Conservation (phyloP, 2,113 vertebrate species). For the Gopherus flavomarginatus region DNA sequence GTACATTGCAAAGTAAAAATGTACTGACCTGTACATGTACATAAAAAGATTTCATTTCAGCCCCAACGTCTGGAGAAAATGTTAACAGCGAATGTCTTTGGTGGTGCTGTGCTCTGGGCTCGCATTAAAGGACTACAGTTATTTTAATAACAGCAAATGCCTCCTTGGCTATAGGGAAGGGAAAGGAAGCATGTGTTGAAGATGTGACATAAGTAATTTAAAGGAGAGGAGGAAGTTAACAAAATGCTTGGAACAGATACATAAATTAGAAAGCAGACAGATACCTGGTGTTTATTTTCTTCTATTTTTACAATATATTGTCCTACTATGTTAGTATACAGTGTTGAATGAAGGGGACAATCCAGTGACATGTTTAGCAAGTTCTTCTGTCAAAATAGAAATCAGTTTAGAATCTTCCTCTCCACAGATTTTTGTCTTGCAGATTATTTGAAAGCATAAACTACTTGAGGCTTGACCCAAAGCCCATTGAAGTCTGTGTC, state of each 20-base stretch:
- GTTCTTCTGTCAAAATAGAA: constrained; percentile 47
- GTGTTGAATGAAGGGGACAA: constrained; percentile 17
- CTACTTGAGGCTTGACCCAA: constrained; percentile 57
- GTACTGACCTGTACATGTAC: background rate
- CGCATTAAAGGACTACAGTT: background rate
- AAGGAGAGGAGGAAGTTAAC: background rate
- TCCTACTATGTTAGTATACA: constrained; percentile 12
- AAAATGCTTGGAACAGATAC: background rate
- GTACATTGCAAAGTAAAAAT: background rate
- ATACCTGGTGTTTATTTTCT: background rate
- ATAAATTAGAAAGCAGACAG: constrained; percentile 16
- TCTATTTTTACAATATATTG: constrained; percentile 33
- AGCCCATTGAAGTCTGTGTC: constrained; percentile 50
- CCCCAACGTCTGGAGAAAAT: background rate
- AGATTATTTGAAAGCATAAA: constrained; percentile 53
- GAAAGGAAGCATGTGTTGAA: background rate
- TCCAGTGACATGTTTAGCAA: constrained; percentile 59
- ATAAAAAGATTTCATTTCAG: background rate
- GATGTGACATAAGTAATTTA: background rate
- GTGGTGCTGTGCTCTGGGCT: background rate
- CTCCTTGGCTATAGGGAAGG: background rate
- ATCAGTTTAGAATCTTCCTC: constrained; percentile 53
- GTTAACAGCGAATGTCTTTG: background rate
- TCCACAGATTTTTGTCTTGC: constrained; percentile 62
- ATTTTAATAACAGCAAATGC: background rate